phyloP scores from a whole-genome alignment of 1,140 invertebrate genomes.

The Drosophila suzukii region DNA sequence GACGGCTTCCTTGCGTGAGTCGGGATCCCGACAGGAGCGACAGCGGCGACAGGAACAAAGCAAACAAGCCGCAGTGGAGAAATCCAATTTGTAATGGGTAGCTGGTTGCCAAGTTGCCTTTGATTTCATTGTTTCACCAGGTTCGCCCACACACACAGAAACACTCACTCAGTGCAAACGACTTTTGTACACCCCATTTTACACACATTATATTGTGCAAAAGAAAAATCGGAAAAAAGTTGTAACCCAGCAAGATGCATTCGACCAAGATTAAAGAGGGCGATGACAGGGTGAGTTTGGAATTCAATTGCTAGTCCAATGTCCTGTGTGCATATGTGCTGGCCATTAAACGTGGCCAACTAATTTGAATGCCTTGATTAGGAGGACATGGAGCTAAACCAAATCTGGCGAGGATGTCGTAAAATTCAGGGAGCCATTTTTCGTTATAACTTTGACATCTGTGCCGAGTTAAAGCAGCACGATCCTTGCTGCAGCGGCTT shows the following conservation, averaged over 20 bases:
- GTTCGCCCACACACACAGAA: background rate
- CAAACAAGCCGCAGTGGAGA: conserved; percentile 56
- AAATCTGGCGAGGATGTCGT: conserved; percentile 90
- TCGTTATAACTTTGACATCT: conserved; percentile 88
- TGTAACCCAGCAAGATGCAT: conserved; percentile 56
- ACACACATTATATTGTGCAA: conserved; percentile 4
- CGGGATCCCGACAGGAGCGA: conserved; percentile 21
- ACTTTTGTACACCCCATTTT: conserved; percentile 26
- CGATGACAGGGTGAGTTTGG: conserved; percentile 67
- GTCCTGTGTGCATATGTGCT: background rate
- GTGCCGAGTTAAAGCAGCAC: conserved; percentile 88
- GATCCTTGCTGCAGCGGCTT: conserved; percentile 88
- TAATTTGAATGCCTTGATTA: conserved; percentile 39
- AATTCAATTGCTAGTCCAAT: background rate
- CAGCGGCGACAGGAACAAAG: conserved; percentile 36
- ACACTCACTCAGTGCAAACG: conserved; percentile 8
- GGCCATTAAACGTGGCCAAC: conserved; percentile 39
- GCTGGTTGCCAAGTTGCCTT: conserved; percentile 26
- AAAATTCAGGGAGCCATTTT: conserved; percentile 90
- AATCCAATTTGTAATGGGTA: conserved; percentile 64
- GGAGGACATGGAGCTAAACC: conserved; percentile 79
- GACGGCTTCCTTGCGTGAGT: conserved; percentile 32
- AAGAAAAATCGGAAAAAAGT: conserved; percentile 36
- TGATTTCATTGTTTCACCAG: conserved; percentile 55
- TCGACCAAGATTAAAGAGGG: conserved; percentile 66